These are phyloP conservation scores for Zele albiditarsus DNA, from an alignment of 2,888 invertebrate species.

Conservation along the genomic window DNA sequence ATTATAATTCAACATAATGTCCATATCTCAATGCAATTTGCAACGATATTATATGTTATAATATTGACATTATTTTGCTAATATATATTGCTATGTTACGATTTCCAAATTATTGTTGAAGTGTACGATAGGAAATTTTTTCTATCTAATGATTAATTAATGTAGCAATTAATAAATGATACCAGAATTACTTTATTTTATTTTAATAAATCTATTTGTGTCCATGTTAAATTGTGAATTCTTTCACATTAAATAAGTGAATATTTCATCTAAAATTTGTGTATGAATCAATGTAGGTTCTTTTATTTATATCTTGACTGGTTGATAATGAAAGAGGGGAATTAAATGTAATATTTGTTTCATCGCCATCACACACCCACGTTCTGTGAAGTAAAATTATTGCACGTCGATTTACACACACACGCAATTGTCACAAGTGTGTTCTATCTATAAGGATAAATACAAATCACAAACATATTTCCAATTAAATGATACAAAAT, in stretches of 20 bases:
- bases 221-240: too few relatives aligned
- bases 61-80: not conserved
- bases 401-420: slow-evolving; percentile 27
- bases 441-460: slow-evolving; percentile 8
- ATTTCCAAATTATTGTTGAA: not conserved
- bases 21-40: slow-evolving; percentile 19
- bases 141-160: too few relatives aligned
- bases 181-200: too few relatives aligned
- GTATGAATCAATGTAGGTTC: too few relatives aligned
- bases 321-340: not conserved
- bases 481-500: slow-evolving; percentile 25
- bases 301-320: too few relatives aligned
- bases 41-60: not conserved
- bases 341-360: slow-evolving; percentile 32
- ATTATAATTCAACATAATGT: slow-evolving; percentile 23
- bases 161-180: too few relatives aligned
- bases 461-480: slow-evolving; percentile 18
- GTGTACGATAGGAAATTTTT: too few relatives aligned
- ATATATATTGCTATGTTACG: not conserved
- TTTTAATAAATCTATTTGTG: too few relatives aligned
- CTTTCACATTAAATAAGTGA: too few relatives aligned
- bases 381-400: slow-evolving; percentile 22
- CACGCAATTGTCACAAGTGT: slow-evolving; percentile 32
- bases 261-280: too few relatives aligned
- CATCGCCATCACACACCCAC: slow-evolving; percentile 32